Percentiles rank a stretch among this genome's conserved stretches.
Evolutionary conservation across 2,113 vertebrate genomes (phyloP).

Genomic region (Plecturocebus donacophilus): DNA sequence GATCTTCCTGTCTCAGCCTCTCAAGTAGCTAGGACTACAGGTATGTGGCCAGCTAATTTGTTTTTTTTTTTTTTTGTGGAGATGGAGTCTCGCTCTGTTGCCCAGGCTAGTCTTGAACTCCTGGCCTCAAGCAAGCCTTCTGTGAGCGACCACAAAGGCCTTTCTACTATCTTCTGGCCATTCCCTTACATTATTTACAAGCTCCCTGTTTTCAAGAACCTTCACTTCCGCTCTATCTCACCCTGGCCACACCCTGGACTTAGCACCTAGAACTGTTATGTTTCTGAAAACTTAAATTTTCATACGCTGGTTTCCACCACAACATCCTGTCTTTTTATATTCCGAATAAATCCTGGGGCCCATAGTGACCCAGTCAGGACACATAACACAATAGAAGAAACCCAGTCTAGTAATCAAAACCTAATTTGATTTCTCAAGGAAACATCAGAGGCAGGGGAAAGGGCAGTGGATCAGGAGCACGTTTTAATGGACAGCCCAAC

Average conservation of each 20-base stretch:
- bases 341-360: neutral
- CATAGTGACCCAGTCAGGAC: neutral
- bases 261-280: neutral
- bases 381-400: neutral
- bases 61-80: too few relatives aligned
- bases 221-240: neutral
- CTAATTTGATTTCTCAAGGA: neutral
- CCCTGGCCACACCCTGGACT: neutral
- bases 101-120: too few relatives aligned
- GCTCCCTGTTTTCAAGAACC: neutral
- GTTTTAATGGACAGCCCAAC: neutral
- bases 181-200: neutral
- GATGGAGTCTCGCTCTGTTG: too few relatives aligned
- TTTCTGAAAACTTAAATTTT: neutral
- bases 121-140: too few relatives aligned
- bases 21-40: neutral
- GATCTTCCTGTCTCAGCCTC: neutral
- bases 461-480: neutral
- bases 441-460: neutral
- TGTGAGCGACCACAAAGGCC: too few relatives aligned
- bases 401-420: neutral
- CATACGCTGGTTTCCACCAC: neutral
- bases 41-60: too few relatives aligned
- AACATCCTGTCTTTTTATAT: neutral
- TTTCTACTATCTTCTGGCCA: neutral